Evolutionary conservation across 2,888 invertebrate species (phyloP), one percentile per base, ranked within the genome.

Genomic region (Protodeltote pygarga): DNA sequence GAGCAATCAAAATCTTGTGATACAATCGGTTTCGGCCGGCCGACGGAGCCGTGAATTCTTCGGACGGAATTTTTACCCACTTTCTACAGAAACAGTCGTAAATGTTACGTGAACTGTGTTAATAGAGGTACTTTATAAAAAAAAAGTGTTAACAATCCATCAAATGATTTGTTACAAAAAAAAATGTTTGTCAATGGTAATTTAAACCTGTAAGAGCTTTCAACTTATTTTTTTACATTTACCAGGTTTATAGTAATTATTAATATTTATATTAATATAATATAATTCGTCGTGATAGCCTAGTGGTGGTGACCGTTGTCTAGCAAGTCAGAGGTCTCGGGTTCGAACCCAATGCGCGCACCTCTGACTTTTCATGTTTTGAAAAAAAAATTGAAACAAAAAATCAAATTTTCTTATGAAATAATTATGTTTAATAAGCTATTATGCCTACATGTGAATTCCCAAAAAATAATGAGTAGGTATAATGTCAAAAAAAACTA

Each of bases 31-130:
- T 38, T 28, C 44, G n/a, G 38, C 39, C 32, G 35, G 9, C 66
- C 66, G 70, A 46, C 59, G 67, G 52, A 60, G 52, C 44, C 65
- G 57, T 60, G 57, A 68, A 62, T 66, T 58, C 67, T 59, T 62
- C 49, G 32, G 46, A 55, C 47, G 48, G 46, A 61, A 63, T 70
- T 46, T 59, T 70, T 63, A 65, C 31, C 50, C 51, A 57, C 71
- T 71, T 70, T 70, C 71, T 70, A 68, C 47, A 52, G 42, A 55
- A 61, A 53, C 47, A 51, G 52, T 58, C 58, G 52, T 58, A 54
- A 61, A 64, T 58, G 45, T 57, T 64, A 64, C 51, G 48, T 52
- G 55, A 64, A 64, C 34, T 48, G 62, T 69, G 57, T 63, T 66
- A 50, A 42, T 52, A 46, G 51, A 46, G 9, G 10, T 42, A 49